Evolutionary conservation across 2,797 vertebrate species (phyloP), one percentile per base, ranked within the genome.

Genomic region (Acanthornis magna): DNA sequence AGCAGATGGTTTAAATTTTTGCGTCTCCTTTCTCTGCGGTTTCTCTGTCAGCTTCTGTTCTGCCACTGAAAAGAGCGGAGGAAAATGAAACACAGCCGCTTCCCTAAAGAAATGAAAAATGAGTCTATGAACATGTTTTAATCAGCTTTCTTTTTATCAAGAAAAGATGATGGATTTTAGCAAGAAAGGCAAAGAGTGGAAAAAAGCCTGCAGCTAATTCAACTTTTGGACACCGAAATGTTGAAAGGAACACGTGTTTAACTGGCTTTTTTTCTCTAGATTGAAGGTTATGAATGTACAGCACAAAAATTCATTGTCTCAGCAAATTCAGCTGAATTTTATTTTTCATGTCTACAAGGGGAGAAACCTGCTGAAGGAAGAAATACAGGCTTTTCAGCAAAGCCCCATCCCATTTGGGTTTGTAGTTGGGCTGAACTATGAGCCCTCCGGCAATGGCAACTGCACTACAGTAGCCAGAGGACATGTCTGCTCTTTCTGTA

Each of bases 1-100:
- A 86, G 40, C 91, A 96, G 88, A 62, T 93, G 62, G 91, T 70
- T 91, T 84, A 81, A 51, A 81, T 90, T 81, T 84, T 76, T 91
- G 34, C 7, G 3, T 75, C 11, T 60, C 48, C 29, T 63, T 91
- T 79, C 63, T 87, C 71, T 79, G 74, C 0, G 0, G 83, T 91
- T 54, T 89, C 13, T 58, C 62, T 85, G 43, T 81, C 67, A 76
- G 76, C 77, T 93, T 92, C 91, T 84, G 43, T 62, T 95, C 67
- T 85, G 67, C 36, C 43, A 7, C 43, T 93, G 71, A 93, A 87
- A 88, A 55, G 65, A 63, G 11, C 7, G 29, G 71, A 89, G 55
- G 74, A 85, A 92, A 94, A 87, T 71, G 63, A 95, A 93, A 96
- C n/a, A 23, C 51, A 65, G 63, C 53, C 2, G 1, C 68, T 96